Evolutionary conservation across 1,140 invertebrate genomes (phyloP), one percentile per base, ranked within the genome.

Genomic region (Sinella curviseta): DNA sequence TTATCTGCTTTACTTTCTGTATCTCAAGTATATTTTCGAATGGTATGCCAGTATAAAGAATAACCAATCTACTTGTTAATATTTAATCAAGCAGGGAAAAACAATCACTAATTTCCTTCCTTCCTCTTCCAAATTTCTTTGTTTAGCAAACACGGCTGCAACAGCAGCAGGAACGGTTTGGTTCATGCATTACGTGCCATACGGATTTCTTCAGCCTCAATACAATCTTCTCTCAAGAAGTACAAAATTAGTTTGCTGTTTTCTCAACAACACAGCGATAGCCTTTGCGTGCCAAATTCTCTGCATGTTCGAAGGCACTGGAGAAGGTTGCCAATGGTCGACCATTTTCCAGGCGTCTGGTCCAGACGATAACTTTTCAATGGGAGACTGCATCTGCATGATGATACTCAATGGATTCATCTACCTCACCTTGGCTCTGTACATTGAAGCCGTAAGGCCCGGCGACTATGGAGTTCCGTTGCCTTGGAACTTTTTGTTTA

Each of bases 201-300:
- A 92, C 82, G 88, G 90, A 57, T 90, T 94, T 80, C 86, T 94
- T 24, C 86, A 89, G n/a, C 86, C 87, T 1, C 89, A 89, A 75
- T 94, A 94, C 81, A 86, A 89, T 24, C 81, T 87, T 20, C 82
- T 92, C 87, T 0, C 77, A 89, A 3, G 65, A 78, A 0, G 82
- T 1, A 75, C 87, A 1, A 92, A 93, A 84, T 17, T 88, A 16
- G 26, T 75, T 30, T 48, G 74, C 28, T 75, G 74, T 83, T 85
- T 94, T 20, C 89, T 91, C 36, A 90, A 91, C 2, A 94, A 94
- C 84, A 91, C 92, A 1, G 93, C 92, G 0, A 93, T 95, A 90
- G 91, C 92, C 0, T 93, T 91, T 85, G 93, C 92, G 2, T 92
- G 93, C 54, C 88, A 90, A 83, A 82, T 94, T 31, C 90, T 93